Base-by-base conservation (phyloP, 2,888 invertebrate species). In the Chironomus riparius region DNA sequence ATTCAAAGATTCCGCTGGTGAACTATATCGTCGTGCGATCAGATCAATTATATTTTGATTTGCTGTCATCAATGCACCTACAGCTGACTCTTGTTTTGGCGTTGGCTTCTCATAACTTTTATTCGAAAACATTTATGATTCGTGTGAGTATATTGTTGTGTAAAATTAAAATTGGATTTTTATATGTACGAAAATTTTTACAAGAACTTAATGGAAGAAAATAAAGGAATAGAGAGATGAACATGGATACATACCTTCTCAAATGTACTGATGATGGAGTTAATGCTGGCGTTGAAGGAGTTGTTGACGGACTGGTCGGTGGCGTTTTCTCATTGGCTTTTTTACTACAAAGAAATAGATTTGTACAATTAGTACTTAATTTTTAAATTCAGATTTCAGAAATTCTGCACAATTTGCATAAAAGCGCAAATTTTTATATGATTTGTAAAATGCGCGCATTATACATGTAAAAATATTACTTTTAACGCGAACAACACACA, bases 271-370 rank as follows among this genome's bases (percentile, higher is more conserved):
- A 79, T 77, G 79, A 80, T 77, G 80, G 79, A 48, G 80, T 79
- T 78, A 80, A 78, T 77, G 79, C 78, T 77, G 79, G 79, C 71
- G 80, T 78, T 78, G 79, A 78, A 72, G 81, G 79, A 77, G 79
- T 79, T 71, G 79, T 78, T 78, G 79, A 79, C 74, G 81, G 79
- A 79, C 80, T 81, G 77, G 80, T 79, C 78, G 81, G 82, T 79
- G 83, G 82, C 79, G 82, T 82, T 78, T 81, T 65, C 48, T 74
- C 81, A 77, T 81, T 80, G 56, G 6, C 69, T 22, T 69, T 68
- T 76, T 50, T 69, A n/a, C 69, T 76, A 69, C 15, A 18, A 69
- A 69, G 47, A 22, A 62, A 62, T 7, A 65, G 21, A 12, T 6
- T 65, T n/a, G n/a, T n/a, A n/a, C 7, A 47, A 12, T 69, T 69